Percentiles rank a stretch among this genome's conserved stretches.
phyloP scores from a whole-genome alignment of 1,140 invertebrate species.

The Eupristina koningsbergeri region DNA sequence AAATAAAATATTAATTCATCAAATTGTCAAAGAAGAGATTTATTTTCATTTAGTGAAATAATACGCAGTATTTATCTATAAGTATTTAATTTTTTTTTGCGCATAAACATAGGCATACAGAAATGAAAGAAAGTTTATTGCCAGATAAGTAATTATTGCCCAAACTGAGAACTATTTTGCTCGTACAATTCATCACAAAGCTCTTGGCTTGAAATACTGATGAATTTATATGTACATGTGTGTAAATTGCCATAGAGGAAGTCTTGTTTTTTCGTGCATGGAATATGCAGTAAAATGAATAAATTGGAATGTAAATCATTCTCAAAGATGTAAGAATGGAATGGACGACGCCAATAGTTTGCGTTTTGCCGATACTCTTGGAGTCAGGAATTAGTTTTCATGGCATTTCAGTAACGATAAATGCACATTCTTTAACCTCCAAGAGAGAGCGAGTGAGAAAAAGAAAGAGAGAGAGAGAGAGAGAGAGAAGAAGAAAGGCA shows the following conservation, averaged over 20 bases:
- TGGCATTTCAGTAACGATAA: constrained; percentile 20
- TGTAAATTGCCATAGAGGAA: background rate
- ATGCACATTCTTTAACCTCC: constrained; percentile 28
- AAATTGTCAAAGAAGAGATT: too few relatives aligned
- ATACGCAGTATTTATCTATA: too few relatives aligned
- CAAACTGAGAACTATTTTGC: background rate
- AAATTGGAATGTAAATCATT: constrained; percentile 50
- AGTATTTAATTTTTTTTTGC: too few relatives aligned
- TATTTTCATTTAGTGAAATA: too few relatives aligned
- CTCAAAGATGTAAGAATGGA: background rate
- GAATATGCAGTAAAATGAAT: constrained; percentile 21
- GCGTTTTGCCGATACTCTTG: background rate
- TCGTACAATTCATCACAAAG: background rate
- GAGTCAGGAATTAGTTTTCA: constrained; percentile 2
- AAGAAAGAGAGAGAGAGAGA: too few relatives aligned
- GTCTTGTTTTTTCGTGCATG: background rate
- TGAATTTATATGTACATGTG: constrained; percentile 5
- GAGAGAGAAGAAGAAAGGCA: too few relatives aligned
- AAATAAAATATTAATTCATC: too few relatives aligned
- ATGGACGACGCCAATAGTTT: background rate
- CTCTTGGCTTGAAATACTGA: background rate
- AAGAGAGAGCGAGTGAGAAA: too few relatives aligned
- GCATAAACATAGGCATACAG: background rate
- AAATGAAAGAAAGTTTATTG: constrained; percentile 17
- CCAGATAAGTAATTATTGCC: constrained; percentile 49